phyloP scores from a whole-genome alignment of 2,113 vertebrate genomes.

The Chrysemys picta region DNA sequence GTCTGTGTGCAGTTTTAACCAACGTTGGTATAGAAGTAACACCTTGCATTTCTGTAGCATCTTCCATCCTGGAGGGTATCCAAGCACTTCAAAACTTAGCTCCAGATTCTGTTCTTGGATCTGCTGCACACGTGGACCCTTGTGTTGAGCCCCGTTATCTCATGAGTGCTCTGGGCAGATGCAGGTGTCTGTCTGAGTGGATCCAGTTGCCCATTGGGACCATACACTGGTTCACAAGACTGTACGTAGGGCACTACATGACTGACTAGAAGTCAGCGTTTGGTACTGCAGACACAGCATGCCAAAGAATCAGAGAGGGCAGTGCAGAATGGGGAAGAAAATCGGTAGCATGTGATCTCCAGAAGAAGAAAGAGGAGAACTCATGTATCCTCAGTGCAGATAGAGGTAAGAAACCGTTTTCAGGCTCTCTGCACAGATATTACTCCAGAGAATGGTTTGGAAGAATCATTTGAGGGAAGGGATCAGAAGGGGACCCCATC shows the following conservation, averaged over 20 bases:
- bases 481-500: no score
- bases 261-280: not conserved
- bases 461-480: no score
- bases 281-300: no score
- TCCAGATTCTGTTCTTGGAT: not conserved
- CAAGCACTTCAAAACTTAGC: not conserved
- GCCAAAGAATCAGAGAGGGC: no score
- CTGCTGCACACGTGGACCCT: no score
- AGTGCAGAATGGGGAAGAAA: no score
- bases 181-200: not conserved
- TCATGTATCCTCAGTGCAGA: no score
- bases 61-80: not conserved
- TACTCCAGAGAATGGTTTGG: no score
- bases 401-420: no score
- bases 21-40: not conserved
- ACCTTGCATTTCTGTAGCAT: fast-evolving
- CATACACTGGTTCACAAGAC: not conserved
- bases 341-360: no score
- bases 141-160: not conserved
- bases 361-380: no score
- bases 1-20: not conserved
- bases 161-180: not conserved
- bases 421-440: no score
- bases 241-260: fast-evolving
- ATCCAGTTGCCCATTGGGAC: not conserved